Base-by-base conservation (phyloP, 2,797 vertebrate species). In the Parambassis ranga region DNA sequence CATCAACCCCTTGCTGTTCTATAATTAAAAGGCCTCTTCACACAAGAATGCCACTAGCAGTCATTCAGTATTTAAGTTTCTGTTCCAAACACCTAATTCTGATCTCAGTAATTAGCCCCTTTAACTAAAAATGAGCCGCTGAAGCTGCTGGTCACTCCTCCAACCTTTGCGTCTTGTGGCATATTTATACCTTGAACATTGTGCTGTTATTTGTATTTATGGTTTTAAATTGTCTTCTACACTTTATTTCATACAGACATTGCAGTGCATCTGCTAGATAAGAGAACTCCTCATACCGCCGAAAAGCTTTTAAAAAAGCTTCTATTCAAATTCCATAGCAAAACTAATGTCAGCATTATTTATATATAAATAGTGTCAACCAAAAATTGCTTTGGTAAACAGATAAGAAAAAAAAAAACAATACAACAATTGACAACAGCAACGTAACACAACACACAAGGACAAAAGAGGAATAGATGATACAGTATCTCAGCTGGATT, bases 401-500 rank as follows among this genome's bases (percentile, higher is more conserved):
- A 5, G 23, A 61, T 15, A 37, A 62, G 35, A 52, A 7, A 15
- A 37, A 35, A 27, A 22, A 4, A 13, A 14, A 24, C n/a, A 27
- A 10, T 24, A 23, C 14, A 16, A n/a, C 10, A 18, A 20, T 16
- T 43, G 20, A 47, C 14, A 19, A 24, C 37, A 30, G 6, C 27
- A 43, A 61, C 42, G 35, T 7, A 37, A 20, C 3, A 37, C 39
- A 60, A 11, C 16, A 43, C 47, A 57, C 31, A 50, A 65, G 26
- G 55, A 69, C 55, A 56, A 37, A 10, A 44, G 30, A 31, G 31
- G 39, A 62, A 31, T 22, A 14, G 33, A 68, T 75, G 60, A 79
- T 60, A 30, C 50, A n/a, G 39, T 77, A 75, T 81, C 49, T 68
- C 37, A 59, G 42, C 65, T 76, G 55, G 51, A 76, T 77, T 71